These are phyloP conservation scores for Nomada hirtipes DNA, from an alignment of 2,888 invertebrate species.

Conservation along the genomic window DNA sequence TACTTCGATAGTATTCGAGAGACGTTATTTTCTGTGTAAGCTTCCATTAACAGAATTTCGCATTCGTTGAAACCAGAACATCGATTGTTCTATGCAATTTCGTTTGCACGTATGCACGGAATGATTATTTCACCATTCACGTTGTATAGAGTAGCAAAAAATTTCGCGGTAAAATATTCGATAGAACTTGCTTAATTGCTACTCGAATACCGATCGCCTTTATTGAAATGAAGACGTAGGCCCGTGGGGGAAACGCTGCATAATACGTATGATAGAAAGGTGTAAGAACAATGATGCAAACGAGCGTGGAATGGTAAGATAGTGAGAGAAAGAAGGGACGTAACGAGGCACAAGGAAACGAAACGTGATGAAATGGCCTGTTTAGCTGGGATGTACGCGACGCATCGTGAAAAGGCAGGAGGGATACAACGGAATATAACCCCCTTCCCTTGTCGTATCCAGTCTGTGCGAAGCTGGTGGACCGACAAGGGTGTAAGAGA, in stretches of 20 bases:
- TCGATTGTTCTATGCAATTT: constrained; percentile 21
- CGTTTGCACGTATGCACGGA: constrained; percentile 9
- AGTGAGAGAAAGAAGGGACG: constrained; percentile 39
- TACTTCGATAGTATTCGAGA: background rate
- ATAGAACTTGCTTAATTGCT: constrained; percentile 52
- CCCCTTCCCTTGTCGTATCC: constrained; percentile 45
- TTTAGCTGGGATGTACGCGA: constrained; percentile 65
- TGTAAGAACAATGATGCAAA: constrained; percentile 22
- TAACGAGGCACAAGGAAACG: constrained; percentile 59
- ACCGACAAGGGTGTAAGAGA: constrained; percentile 48
- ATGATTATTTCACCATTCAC: constrained; percentile 46
- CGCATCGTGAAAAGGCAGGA: constrained; percentile 69
- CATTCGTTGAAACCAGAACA: constrained; percentile 24
- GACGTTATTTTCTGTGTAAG: constrained; percentile 42
- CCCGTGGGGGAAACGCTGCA: constrained; percentile 5
- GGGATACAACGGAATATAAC: constrained; percentile 63
- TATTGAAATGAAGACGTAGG: constrained; percentile 11
- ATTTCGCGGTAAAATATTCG: constrained; percentile 36
- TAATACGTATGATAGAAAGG: background rate
- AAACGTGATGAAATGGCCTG: constrained; percentile 72
- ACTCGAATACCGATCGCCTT: constrained; percentile 10
- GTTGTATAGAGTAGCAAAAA: constrained; percentile 14
- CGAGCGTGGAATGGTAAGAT: constrained; percentile 41
- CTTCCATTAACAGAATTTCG: constrained; percentile 4
- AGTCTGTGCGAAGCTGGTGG: constrained; percentile 46